Conservation (phyloP, 2,888 invertebrate genomes). For the Girardia tigrina region DNA sequence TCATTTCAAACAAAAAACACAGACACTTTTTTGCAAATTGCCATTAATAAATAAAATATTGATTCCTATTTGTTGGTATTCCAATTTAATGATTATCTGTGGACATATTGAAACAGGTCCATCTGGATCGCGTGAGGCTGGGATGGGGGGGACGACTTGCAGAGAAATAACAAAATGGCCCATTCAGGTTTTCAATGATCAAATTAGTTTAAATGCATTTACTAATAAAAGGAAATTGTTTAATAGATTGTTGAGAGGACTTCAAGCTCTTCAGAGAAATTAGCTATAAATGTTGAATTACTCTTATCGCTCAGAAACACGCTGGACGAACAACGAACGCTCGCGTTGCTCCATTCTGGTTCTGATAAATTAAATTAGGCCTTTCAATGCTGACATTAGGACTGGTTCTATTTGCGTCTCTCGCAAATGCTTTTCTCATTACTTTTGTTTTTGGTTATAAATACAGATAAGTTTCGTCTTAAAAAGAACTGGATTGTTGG, state of each 20-base stretch:
- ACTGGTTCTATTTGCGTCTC: background rate
- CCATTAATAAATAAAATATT: too few species aligned
- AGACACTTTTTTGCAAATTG: too few species aligned
- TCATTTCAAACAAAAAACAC: too few species aligned
- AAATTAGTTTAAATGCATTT: background rate
- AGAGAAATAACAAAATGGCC: background rate
- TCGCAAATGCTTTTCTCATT: too few species aligned
- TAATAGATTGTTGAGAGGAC: conserved; percentile 12
- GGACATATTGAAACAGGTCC: background rate
- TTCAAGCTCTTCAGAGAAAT: conserved; percentile 14
- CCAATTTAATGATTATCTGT: conserved; percentile 1
- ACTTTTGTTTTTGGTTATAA: too few species aligned
- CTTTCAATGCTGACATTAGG: background rate
- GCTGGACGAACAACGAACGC: background rate
- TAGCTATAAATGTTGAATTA: conserved; percentile 19
- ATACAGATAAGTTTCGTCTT: too few species aligned
- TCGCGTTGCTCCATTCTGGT: background rate
- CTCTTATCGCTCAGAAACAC: conserved; percentile 7
- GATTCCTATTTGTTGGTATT: too few species aligned
- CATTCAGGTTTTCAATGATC: background rate
- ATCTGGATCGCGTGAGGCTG: conserved; percentile 5
- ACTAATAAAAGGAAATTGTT: conserved; percentile 7
- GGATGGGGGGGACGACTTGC: background rate
- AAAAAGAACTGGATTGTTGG: too few species aligned
- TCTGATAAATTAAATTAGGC: background rate